These are phyloP conservation scores for Gasterosteus aculeatus DNA, from an alignment of 2,113 vertebrate genomes.

Conservation along the genomic window DNA sequence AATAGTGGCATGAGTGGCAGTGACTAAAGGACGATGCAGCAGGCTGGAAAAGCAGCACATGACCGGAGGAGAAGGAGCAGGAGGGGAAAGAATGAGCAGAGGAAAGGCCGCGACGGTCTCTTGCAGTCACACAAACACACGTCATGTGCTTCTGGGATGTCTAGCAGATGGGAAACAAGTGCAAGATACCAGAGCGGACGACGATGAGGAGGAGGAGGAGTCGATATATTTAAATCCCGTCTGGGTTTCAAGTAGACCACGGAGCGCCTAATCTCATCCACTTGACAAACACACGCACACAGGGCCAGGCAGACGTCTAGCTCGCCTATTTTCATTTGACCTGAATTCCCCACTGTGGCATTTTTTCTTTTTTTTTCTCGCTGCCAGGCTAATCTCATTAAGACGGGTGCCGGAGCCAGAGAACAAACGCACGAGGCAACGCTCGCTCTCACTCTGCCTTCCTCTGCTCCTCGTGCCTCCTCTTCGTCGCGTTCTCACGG, in stretches of 20 bases:
- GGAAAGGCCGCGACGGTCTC: slow-evolving; percentile 11
- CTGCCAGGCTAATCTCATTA: slow-evolving; percentile 83
- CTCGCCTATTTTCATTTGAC: slow-evolving; percentile 85
- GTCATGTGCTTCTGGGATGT: slow-evolving; percentile 51
- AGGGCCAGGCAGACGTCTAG: slow-evolving; percentile 79
- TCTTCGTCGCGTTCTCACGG: slow-evolving; percentile 39
- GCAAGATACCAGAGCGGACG: slow-evolving; percentile 32
- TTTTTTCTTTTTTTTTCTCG: slow-evolving; percentile 62
- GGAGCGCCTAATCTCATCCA: slow-evolving; percentile 79
- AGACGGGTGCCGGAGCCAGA: slow-evolving; percentile 72
- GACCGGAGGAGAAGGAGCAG: slow-evolving; percentile 30
- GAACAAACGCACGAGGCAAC: slow-evolving; percentile 71
- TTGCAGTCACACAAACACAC: slow-evolving; percentile 23
- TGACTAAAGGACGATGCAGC: slow-evolving; percentile 63
- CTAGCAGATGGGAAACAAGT: slow-evolving; percentile 30
- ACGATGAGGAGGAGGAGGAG: slow-evolving; percentile 50
- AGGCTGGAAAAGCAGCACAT: slow-evolving; percentile 52
- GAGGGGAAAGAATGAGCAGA: slow-evolving; percentile 6
- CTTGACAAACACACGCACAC: slow-evolving; percentile 73
- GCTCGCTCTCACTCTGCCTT: slow-evolving; percentile 58
- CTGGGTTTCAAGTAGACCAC: slow-evolving; percentile 73
- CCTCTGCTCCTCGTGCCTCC: slow-evolving; percentile 60
- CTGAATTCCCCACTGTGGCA: slow-evolving; percentile 82
- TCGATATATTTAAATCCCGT: slow-evolving; percentile 73
- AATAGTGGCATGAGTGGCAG: slow-evolving; percentile 49